Evolutionary conservation across 2,797 vertebrate species (phyloP).

Genomic region (Parotocinclus haroldoi): DNA sequence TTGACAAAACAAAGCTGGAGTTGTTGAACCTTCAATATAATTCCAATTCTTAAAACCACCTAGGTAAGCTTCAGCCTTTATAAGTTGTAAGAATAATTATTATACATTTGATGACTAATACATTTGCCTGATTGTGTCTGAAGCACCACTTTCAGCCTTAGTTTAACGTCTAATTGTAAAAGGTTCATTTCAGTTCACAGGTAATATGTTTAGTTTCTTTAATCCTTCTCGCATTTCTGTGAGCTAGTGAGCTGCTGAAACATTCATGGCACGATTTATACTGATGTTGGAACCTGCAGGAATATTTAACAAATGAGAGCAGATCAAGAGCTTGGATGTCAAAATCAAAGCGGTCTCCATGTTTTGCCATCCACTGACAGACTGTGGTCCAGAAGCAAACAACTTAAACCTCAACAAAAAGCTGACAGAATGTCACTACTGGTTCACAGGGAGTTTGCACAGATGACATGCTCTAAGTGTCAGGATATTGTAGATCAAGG

Average conservation of each 20-base stretch:
- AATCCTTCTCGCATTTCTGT: neutral
- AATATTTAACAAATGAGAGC: conserved; percentile 40
- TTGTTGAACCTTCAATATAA: conserved; percentile 25
- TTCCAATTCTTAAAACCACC: conserved; percentile 12
- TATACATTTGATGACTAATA: conserved; percentile 49
- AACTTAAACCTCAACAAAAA: conserved; percentile 1
- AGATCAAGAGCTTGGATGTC: conserved; percentile 14
- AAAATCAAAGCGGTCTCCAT: conserved; percentile 19
- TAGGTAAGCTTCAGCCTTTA: conserved; percentile 9
- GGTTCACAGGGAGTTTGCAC: conserved; percentile 15
- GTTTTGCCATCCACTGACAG: conserved; percentile 3
- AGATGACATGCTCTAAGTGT: conserved; percentile 16
- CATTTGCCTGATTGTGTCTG: conserved; percentile 49
- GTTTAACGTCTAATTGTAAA: conserved; percentile 50
- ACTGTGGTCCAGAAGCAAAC: neutral
- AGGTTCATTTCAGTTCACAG: conserved; percentile 22
- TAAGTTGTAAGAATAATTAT: conserved; percentile 32
- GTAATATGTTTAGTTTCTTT: conserved; percentile 24
- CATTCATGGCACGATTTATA: conserved; percentile 20
- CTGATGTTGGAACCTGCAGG: conserved; percentile 25
- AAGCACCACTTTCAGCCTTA: conserved; percentile 46
- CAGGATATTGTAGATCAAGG: conserved; percentile 18
- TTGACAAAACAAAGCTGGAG: conserved; percentile 16
- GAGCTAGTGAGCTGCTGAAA: conserved; percentile 7
- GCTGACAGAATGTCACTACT: conserved; percentile 26